phyloP scores from a whole-genome alignment of 1,140 invertebrate genomes.

The Calephelis nemesis region DNA sequence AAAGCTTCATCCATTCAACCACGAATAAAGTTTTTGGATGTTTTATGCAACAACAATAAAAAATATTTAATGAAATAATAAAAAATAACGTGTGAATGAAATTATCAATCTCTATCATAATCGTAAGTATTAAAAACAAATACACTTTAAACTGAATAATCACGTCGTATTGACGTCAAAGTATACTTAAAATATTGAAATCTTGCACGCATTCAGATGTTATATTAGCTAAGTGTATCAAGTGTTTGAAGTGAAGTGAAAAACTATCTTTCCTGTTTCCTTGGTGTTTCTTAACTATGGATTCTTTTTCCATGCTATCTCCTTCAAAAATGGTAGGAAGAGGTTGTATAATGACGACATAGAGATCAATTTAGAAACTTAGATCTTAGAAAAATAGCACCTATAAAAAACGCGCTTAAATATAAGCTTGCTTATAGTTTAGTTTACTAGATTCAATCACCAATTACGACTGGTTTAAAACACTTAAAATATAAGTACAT shows the following conservation, averaged over 20 bases:
- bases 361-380: slow-evolving; percentile 36
- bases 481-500: slow-evolving; percentile 9
- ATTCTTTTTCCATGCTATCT: slow-evolving; percentile 77
- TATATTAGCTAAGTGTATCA: slow-evolving; percentile 22
- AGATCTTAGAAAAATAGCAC: slow-evolving; percentile 21
- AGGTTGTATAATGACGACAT: slow-evolving; percentile 73
- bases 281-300: slow-evolving; percentile 58
- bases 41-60: too few relatives aligned
- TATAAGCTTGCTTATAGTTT: slow-evolving; percentile 11
- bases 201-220: slow-evolving; percentile 35
- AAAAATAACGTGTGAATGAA: too few relatives aligned
- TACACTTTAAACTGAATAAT: neutral
- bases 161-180: neutral
- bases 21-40: too few relatives aligned
- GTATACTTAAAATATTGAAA: neutral
- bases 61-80: too few relatives aligned
- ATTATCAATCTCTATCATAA: neutral
- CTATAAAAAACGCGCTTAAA: slow-evolving; percentile 9
- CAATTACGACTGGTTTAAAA: neutral
- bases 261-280: slow-evolving; percentile 28
- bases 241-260: slow-evolving; percentile 30
- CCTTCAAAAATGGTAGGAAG: slow-evolving; percentile 76
- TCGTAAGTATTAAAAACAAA: neutral
- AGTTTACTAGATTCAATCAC: slow-evolving; percentile 4
- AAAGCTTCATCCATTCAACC: too few relatives aligned